These are phyloP conservation scores for Halcyon leucocephala DNA, from an alignment of 2,797 vertebrate species.

Conservation along the genomic window DNA sequence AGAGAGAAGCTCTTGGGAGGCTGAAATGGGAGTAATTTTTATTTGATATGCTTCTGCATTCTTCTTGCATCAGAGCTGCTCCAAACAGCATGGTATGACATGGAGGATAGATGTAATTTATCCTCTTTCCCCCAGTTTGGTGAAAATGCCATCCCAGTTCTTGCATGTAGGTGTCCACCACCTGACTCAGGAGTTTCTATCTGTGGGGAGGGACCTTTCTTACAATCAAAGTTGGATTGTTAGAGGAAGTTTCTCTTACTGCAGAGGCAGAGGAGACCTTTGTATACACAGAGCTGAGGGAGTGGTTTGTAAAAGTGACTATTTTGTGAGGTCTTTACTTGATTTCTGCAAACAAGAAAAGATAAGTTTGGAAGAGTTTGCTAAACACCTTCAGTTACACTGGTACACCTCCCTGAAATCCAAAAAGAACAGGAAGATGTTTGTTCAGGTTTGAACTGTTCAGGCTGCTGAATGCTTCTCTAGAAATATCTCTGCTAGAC, in stretches of 20 bases:
- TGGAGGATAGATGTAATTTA: background rate
- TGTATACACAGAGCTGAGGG: background rate
- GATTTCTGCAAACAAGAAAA: background rate
- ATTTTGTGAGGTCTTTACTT: background rate
- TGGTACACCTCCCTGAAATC: background rate
- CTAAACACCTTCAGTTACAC: background rate
- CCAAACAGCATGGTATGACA: accelerated
- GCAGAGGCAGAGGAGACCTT: background rate
- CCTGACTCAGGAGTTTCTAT: background rate
- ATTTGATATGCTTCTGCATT: background rate
- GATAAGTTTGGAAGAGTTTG: background rate
- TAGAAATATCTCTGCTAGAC: background rate
- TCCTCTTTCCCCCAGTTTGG: background rate
- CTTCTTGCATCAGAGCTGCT: background rate
- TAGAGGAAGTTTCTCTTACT: background rate
- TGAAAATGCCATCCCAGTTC: background rate
- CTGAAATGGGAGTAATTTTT: background rate
- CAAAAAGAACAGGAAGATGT: background rate
- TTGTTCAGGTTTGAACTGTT: background rate
- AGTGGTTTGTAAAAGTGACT: background rate
- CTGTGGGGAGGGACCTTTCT: background rate
- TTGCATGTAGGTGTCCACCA: background rate
- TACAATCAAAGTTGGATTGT: background rate
- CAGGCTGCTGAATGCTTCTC: background rate
- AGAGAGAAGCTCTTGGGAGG: background rate